Base-by-base conservation (phyloP, 2,797 vertebrate species). In the Loriculus beryllinus region DNA sequence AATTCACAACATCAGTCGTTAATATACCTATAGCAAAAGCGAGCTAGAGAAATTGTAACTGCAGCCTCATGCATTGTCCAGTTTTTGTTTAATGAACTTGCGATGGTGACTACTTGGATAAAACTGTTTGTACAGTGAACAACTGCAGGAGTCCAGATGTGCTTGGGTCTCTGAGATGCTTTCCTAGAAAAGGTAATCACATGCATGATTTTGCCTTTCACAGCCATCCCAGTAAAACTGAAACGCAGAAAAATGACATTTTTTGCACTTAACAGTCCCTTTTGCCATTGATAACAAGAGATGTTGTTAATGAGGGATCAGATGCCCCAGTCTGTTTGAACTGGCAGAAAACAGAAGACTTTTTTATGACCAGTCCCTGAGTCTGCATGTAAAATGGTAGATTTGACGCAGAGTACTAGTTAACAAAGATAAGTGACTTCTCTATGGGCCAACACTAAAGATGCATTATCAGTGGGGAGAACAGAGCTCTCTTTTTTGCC, bases 111-210 rank as follows among this genome's bases (percentile, higher is more conserved):
- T 33, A 42, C 14, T 63, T 77, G 57, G 31, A 47, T 80, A 60
- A 71, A 95, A 89, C 45, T 87, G 56, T 82, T 93, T 89, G 77
- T 80, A 74, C 80, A 77, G 31, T 60, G 71, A 88, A 80, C 26
- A 70, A 26, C 45, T 86, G 48, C 25, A 20, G 72, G 19, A 26
- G 28, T 82, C 47, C 54, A 81, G 51, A 10, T 83, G 8, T 70
- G 12, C 33, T 70, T 82, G 37, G 8, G 45, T 70, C 23, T 21
- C 5, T 60, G 37, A 78, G 64, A 48, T 60, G 4, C 56, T 90
- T 88, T 83, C 51, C 33, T 82, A 47, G 35, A 17, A 67, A 63
- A 67, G 19, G 31, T 82, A 77, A 72, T 63, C 4, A 9, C 2
- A 0, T 45, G 11, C 39, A 6, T 56, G 29, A 37, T 22, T 2